phyloP scores from a whole-genome alignment of 2,888 invertebrate genomes.

The Drosophila gaucha region DNA sequence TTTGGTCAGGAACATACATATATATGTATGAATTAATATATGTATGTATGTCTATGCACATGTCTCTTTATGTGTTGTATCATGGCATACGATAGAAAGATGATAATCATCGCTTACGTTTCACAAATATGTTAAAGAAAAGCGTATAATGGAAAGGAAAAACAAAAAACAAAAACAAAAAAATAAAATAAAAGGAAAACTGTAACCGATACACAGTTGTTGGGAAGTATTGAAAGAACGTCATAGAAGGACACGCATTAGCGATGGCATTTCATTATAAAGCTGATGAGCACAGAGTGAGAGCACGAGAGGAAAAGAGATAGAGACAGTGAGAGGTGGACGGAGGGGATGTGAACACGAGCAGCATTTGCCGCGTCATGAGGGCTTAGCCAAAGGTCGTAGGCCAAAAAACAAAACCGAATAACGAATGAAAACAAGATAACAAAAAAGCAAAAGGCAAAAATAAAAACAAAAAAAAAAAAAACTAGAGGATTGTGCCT shows the following conservation, averaged over 20 bases:
- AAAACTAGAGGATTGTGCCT: no score
- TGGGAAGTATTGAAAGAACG: slow-evolving; percentile 56
- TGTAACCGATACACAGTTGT: slow-evolving; percentile 54
- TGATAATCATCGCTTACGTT: slow-evolving; percentile 57
- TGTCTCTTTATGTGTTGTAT: slow-evolving; percentile 29
- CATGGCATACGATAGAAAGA: slow-evolving; percentile 37
- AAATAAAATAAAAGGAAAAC: background rate
- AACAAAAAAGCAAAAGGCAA: background rate
- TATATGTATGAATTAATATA: slow-evolving; percentile 1
- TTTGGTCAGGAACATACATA: slow-evolving; percentile 10
- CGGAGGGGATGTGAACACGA: slow-evolving; percentile 24
- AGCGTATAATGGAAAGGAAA: background rate
- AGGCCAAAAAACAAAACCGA: slow-evolving; percentile 47
- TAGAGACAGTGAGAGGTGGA: background rate
- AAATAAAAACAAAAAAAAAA: background rate
- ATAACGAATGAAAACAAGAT: slow-evolving; percentile 36
- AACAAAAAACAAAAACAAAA: background rate
- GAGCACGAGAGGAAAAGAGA: background rate
- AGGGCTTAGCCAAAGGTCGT: slow-evolving; percentile 49
- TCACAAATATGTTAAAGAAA: slow-evolving; percentile 24
- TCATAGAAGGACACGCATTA: slow-evolving; percentile 60
- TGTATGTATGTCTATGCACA: slow-evolving; percentile 13
- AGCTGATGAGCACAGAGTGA: slow-evolving; percentile 19
- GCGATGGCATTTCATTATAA: slow-evolving; percentile 58
- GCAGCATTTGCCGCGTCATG: slow-evolving; percentile 50